Percentiles rank a stretch among this genome's conserved stretches.
Conservation (phyloP, 2,113 vertebrate species). For the Lophochroa leadbeateri region DNA sequence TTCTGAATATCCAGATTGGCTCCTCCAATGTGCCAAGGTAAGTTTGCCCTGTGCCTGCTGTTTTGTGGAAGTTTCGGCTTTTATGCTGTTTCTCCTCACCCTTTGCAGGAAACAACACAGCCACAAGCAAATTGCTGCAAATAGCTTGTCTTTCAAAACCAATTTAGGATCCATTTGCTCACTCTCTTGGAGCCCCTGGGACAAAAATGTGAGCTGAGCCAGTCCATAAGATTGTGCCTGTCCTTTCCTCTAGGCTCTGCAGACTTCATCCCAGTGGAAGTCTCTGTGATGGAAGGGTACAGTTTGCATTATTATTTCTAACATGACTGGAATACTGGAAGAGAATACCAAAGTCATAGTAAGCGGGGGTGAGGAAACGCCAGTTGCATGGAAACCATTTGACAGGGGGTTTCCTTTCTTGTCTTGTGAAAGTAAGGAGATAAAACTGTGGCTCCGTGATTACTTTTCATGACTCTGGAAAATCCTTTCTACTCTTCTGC, state of each 20-base stretch:
- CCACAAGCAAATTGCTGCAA: background rate
- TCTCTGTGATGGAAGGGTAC: background rate
- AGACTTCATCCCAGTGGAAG: background rate
- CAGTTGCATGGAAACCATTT: background rate
- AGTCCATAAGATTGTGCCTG: accelerated
- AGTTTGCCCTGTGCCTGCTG: background rate
- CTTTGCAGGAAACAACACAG: background rate
- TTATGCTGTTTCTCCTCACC: background rate
- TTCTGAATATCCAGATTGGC: background rate
- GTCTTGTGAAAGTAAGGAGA: background rate
- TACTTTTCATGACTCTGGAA: background rate
- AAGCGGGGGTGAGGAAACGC: background rate
- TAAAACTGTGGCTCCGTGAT: background rate
- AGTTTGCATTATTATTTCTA: background rate
- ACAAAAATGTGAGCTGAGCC: background rate
- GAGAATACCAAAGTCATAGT: background rate
- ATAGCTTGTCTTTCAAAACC: background rate
- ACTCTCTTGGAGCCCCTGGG: no score
- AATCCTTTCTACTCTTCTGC: background rate
- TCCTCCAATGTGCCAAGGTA: background rate
- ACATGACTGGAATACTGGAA: background rate
- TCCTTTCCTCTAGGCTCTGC: background rate
- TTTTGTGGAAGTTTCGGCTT: background rate
- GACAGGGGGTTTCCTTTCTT: background rate
- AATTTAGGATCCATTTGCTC: background rate